Percentiles rank a stretch among this genome's conserved stretches.
Conservation (phyloP, 2,888 invertebrate genomes). For the Drosophila lacicola region DNA sequence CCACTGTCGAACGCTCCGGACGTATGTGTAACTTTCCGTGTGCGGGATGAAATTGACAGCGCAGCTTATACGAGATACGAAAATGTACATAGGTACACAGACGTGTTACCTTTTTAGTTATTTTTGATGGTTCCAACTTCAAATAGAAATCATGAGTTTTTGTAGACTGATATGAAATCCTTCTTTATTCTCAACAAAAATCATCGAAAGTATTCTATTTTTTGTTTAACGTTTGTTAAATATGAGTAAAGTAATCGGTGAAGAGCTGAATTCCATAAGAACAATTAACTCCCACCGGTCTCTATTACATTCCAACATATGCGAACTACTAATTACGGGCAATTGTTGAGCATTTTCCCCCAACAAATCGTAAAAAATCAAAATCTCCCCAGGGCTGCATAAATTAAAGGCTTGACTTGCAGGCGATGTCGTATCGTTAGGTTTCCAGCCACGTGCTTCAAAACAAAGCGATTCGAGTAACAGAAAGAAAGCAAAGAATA, state of each 20-base stretch:
- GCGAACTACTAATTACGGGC: slow-evolving; percentile 54
- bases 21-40: slow-evolving; percentile 1
- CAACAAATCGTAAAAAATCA: slow-evolving; percentile 63
- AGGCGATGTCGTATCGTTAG: slow-evolving; percentile 21
- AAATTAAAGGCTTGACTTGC: slow-evolving; percentile 81
- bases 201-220: no score
- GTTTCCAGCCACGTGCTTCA: slow-evolving; percentile 18
- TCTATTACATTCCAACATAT: slow-evolving; percentile 35
- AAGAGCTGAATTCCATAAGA: background rate
- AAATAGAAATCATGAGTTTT: background rate
- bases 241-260: background rate
- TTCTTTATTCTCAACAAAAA: background rate
- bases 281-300: slow-evolving; percentile 41
- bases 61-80: background rate
- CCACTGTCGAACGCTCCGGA: slow-evolving; percentile 38
- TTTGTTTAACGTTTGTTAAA: no score
- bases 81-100: background rate
- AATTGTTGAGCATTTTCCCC: slow-evolving; percentile 41
- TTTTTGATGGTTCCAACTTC: background rate
- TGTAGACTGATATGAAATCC: no score
- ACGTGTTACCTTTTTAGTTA: background rate
- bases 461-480: slow-evolving; percentile 37
- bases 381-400: slow-evolving; percentile 82
- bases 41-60: slow-evolving; percentile 22
- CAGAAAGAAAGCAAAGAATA: slow-evolving; percentile 24